A percentile compares a stretch with the other conserved stretches of the same genome.
phyloP scores from a whole-genome alignment of 1,140 invertebrate species.

The Metaphire vulgaris region DNA sequence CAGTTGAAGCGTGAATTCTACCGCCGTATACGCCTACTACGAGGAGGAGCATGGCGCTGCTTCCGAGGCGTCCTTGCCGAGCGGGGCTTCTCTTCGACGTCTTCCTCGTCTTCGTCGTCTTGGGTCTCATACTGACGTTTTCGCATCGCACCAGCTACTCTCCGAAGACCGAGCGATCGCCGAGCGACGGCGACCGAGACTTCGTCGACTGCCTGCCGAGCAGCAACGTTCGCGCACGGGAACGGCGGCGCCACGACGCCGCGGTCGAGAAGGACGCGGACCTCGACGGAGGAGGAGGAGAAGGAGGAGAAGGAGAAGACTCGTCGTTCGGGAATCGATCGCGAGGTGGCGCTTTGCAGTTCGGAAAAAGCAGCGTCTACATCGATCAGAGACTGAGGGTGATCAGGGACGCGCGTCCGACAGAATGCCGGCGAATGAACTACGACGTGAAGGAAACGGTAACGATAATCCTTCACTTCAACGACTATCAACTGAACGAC shows the following conservation, averaged over 20 bases:
- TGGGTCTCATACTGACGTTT: neutral
- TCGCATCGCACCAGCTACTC: neutral
- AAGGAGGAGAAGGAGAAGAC: neutral
- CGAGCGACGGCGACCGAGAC: neutral
- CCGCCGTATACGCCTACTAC: too few relatives aligned
- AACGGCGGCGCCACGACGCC: too few relatives aligned
- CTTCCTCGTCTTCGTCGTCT: neutral
- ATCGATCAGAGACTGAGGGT: neutral
- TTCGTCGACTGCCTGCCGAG: neutral
- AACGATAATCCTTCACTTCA: conserved; percentile 25
- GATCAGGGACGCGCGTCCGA: neutral
- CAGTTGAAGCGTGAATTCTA: too few relatives aligned
- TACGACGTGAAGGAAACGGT: neutral
- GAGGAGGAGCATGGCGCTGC: neutral
- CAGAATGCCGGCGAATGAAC: neutral
- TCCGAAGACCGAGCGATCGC: neutral
- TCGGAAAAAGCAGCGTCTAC: neutral
- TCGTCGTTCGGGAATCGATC: neutral
- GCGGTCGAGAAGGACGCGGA: neutral
- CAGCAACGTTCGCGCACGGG: neutral
- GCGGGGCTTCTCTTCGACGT: neutral
- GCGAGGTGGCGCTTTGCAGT: too few relatives aligned
- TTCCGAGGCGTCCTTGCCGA: neutral
- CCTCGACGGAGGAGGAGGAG: neutral
- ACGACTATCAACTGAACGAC: conserved; percentile 28